Conservation (phyloP, 2,888 invertebrate genomes). For the Tinea semifulvella region DNA sequence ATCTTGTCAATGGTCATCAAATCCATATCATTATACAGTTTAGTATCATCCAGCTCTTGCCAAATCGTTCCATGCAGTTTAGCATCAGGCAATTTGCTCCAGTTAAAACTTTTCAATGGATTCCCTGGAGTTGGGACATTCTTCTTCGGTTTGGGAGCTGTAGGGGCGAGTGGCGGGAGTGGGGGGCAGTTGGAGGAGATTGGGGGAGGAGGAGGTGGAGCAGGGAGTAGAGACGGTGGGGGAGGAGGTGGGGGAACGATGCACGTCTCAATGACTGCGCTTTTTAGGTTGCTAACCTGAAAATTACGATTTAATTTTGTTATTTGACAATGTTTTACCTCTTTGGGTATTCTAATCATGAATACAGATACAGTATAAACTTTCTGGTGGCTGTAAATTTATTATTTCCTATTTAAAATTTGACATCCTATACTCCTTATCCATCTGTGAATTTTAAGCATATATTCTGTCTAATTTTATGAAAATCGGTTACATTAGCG, state of each 20-base stretch:
- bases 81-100: constrained; percentile 93
- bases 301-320: constrained; percentile 4
- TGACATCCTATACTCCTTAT: too few species aligned
- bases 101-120: constrained; percentile 96
- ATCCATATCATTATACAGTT: constrained; percentile 91
- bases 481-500: too few species aligned
- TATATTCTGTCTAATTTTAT: too few species aligned
- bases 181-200: constrained; percentile 69
- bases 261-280: constrained; percentile 51
- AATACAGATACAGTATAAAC: too few species aligned
- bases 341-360: neutral
- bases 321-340: neutral
- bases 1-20: constrained; percentile 90
- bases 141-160: constrained; percentile 73
- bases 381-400: too few species aligned
- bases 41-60: constrained; percentile 93
- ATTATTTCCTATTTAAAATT: too few species aligned
- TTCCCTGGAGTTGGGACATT: constrained; percentile 93
- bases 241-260: constrained; percentile 38
- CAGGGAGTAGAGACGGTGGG: constrained; percentile 68
- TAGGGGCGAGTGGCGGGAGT: constrained; percentile 60
- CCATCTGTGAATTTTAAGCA: too few species aligned
- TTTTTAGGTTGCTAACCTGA: constrained; percentile 58
- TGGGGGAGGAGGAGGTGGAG: constrained; percentile 65
- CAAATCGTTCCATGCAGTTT: constrained; percentile 94